Percentiles rank a stretch among this genome's conserved stretches.
phyloP scores from a whole-genome alignment of 2,797 vertebrate species.

The Brotogeris chrysoptera region DNA sequence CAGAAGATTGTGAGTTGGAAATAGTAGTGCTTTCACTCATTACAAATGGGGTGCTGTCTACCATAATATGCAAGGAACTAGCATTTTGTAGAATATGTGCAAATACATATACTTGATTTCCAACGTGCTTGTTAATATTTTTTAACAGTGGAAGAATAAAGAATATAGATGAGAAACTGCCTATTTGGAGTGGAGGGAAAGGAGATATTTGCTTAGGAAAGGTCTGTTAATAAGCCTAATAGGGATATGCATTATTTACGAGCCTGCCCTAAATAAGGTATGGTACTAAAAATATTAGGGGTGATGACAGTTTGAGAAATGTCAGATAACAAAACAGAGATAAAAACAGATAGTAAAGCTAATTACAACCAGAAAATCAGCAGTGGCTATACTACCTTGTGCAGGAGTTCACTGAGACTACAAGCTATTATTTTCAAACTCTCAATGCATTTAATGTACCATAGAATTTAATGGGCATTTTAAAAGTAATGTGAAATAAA shows the following conservation, averaged over 20 bases:
- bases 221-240: not conserved
- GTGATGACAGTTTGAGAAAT: constrained; percentile 29
- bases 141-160: not conserved
- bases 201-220: not conserved
- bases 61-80: not conserved
- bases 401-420: constrained; percentile 26
- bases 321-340: not conserved
- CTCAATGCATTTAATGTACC: not conserved
- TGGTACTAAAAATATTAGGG: not conserved
- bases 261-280: not conserved
- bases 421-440: constrained; percentile 43
- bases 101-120: not conserved
- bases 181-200: not conserved
- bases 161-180: not conserved
- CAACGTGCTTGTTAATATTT: not conserved
- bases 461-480: constrained; percentile 21
- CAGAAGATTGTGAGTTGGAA: not conserved
- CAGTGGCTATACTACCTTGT: not conserved
- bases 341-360: constrained; percentile 37
- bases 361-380: constrained; percentile 23
- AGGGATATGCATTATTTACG: not conserved
- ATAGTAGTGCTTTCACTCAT: not conserved
- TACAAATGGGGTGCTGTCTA: not conserved
- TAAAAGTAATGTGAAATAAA: not conserved
- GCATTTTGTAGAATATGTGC: not conserved